Conservation (phyloP, 2,888 invertebrate genomes). For the Drosophila fulvimacula region DNA sequence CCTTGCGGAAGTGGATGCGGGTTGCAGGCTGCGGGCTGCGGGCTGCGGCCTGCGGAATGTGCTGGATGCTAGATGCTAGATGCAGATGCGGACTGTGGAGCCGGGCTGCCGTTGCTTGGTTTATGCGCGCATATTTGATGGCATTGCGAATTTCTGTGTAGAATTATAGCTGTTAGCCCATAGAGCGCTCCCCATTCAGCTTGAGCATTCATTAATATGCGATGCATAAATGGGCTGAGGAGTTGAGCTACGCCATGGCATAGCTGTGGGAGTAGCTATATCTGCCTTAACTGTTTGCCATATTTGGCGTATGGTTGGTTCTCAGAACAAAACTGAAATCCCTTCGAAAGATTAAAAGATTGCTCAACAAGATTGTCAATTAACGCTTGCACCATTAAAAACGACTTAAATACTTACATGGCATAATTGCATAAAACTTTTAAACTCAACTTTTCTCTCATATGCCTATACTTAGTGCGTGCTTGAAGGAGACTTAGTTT, state of each 20-base stretch:
- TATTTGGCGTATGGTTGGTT: conserved; percentile 1
- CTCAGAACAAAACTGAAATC: conserved; percentile 27
- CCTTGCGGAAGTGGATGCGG: conserved; percentile 49
- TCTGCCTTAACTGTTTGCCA: conserved; percentile 1
- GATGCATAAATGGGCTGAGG: conserved; percentile 7
- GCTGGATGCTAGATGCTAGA: conserved; percentile 3
- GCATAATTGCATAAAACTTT: not conserved
- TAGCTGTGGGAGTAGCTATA: not conserved
- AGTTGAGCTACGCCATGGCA: not conserved
- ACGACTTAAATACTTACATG: not conserved
- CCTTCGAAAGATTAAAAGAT: conserved; percentile 20
- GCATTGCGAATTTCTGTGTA: conserved; percentile 51
- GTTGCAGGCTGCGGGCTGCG: not conserved
- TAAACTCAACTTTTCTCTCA: not conserved
- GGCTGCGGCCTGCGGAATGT: not conserved
- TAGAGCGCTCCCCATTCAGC: conserved; percentile 8
- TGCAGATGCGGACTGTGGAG: conserved; percentile 17
- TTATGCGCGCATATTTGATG: conserved; percentile 58
- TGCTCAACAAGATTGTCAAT: conserved; percentile 28
- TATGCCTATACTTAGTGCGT: not conserved
- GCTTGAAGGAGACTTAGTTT: no score
- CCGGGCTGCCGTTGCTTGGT: conserved; percentile 34
- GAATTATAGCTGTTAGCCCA: conserved; percentile 45
- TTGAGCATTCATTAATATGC: conserved; percentile 49
- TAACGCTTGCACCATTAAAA: conserved; percentile 13